Evolutionary conservation across 2,888 invertebrate genomes (phyloP), one percentile per base, ranked within the genome.

Genomic region (Dynastes maya): DNA sequence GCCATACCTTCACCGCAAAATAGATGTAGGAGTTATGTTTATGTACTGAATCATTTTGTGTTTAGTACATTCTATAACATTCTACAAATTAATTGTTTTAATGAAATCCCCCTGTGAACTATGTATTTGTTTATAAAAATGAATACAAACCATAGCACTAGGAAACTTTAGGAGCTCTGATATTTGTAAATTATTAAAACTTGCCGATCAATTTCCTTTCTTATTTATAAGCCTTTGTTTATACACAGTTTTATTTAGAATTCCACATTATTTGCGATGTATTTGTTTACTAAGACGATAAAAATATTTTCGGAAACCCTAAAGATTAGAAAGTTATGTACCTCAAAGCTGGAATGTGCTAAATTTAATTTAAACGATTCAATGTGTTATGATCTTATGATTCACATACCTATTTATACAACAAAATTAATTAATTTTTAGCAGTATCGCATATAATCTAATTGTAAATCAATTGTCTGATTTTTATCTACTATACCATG

Each of bases 331-430:
- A 29, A 63, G 11, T 32, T 63, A 63, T 63, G 13, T 63, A 29
- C 11, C 13, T 61, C 22, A 22, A 22, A 9, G 29, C 29, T 32
- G 63, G 32, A 63, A 63, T 63, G 13, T 63, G 29, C 29, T 29
- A 29, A 55, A 55, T 29, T 11, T 63, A 63, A 11, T 29, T 70
- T 70, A 51, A 22, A 13, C 51, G 70, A 29, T 49, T 53, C 70
- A 70, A n/a, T 70, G 40, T 67, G 55, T 58, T 58, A 22, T 58
- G 55, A 58, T 58, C 8, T 58, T 58, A 22, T 58, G 55, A 58
- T 55, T 55, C 55, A 55, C 22, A 55, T 55, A 55, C 22, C 5
- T 55, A 58, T 58, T 58, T 58, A 53, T 53, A 8, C n/a, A n/a
- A 53, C 2, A 13, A 53, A 53, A 53, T 6, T 22, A 22, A 5